These are phyloP conservation scores for Drosophila anomalata DNA, from an alignment of 2,888 invertebrate genomes.

Conservation along the genomic window DNA sequence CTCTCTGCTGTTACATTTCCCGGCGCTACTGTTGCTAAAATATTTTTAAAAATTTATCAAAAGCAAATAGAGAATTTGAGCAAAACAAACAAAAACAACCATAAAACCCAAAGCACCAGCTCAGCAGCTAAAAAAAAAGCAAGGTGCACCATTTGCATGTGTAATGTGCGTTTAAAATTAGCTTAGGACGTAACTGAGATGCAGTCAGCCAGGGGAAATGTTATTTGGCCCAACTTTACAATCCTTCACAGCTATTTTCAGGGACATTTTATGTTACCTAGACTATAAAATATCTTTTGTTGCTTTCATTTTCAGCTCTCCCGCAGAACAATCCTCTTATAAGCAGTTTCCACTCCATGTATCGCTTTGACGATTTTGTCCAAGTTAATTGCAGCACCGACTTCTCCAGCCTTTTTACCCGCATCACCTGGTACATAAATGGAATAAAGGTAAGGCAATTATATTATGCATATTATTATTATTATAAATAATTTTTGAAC, in stretches of 20 bases:
- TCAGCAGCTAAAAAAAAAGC: conserved; percentile 24
- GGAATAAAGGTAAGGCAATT: conserved; percentile 70
- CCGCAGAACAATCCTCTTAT: conserved; percentile 82
- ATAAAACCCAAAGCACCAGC: conserved; percentile 16
- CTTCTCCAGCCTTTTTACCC: conserved; percentile 80
- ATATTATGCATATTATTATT: too few species aligned
- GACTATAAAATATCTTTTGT: background rate
- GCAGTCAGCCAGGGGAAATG: conserved; percentile 33
- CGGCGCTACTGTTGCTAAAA: conserved; percentile 52
- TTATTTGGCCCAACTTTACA: conserved; percentile 13
- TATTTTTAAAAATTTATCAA: conserved; percentile 80
- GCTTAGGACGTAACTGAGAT: conserved; percentile 55
- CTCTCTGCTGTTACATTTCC: conserved; percentile 16
- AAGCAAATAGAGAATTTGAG: conserved; percentile 74
- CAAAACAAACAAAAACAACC: conserved; percentile 30
- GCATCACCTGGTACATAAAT: conserved; percentile 81
- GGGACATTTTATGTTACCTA: background rate
- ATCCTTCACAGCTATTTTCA: background rate
- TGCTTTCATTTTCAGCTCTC: conserved; percentile 66
- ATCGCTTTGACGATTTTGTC: conserved; percentile 80
- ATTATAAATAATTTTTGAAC: background rate
- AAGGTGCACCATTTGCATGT: conserved; percentile 71
- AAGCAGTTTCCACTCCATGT: conserved; percentile 79
- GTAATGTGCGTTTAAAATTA: conserved; percentile 75
- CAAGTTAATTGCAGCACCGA: conserved; percentile 82